These are phyloP conservation scores for Myodes glareolus DNA, from an alignment of 2,113 vertebrate genomes.

Conservation along the genomic window DNA sequence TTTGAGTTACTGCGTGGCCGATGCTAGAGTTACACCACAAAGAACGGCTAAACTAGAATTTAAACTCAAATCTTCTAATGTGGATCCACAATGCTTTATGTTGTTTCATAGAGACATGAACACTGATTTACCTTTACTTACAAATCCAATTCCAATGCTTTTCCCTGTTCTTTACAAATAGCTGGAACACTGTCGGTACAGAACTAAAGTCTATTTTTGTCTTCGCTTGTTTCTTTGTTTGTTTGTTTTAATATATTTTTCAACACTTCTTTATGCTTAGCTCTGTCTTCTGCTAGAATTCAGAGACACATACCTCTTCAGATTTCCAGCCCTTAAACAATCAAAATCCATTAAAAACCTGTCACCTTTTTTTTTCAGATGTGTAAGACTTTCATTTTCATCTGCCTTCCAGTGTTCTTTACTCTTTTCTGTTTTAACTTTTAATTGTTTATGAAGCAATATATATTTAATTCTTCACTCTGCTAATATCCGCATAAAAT, in stretches of 20 bases:
- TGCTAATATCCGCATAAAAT: neutral
- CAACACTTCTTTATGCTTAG: neutral
- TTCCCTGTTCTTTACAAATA: conserved; percentile 41
- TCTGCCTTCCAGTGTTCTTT: neutral
- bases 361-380: neutral
- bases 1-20: neutral
- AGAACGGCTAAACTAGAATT: neutral
- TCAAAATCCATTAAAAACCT: neutral
- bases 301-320: neutral
- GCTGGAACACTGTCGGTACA: neutral
- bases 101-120: neutral
- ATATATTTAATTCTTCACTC: neutral
- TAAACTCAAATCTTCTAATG: neutral
- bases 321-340: neutral
- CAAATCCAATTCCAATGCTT: neutral
- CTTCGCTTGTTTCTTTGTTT: neutral
- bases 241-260: neutral
- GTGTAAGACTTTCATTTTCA: neutral
- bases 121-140: conserved; percentile 14
- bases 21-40: neutral
- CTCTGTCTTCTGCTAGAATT: neutral
- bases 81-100: neutral
- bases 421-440: conserved; percentile 7
- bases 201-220: neutral
- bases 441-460: neutral